phyloP scores from a whole-genome alignment of 2,113 vertebrate species.

The Campylomormyrus numenius region DNA sequence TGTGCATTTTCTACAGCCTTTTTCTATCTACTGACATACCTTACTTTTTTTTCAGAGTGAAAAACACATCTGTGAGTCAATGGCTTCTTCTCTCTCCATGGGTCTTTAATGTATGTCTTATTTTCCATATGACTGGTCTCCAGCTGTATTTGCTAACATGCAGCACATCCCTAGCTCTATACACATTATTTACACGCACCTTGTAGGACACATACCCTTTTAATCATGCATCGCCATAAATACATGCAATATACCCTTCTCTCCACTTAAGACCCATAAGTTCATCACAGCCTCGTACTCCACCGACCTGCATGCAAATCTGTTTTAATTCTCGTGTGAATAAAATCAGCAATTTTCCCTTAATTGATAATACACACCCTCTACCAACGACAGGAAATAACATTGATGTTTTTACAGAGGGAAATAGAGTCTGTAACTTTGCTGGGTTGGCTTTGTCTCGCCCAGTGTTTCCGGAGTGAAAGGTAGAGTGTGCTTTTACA shows the following conservation, averaged over 20 bases:
- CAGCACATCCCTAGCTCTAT: neutral
- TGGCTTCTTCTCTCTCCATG: neutral
- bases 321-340: neutral
- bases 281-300: neutral
- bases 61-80: neutral
- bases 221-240: neutral
- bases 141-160: neutral
- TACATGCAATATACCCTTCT: neutral
- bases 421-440: neutral
- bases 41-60: neutral
- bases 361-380: neutral
- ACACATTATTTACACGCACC: neutral
- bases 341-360: neutral
- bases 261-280: neutral
- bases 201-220: neutral
- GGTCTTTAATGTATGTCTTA: neutral
- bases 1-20: neutral
- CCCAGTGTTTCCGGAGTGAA: neutral
- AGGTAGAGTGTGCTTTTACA: slow-evolving; percentile 2
- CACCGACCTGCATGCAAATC: neutral
- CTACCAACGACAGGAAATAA: neutral
- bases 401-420: neutral
- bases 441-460: neutral
- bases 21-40: neutral
- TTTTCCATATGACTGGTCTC: neutral